Evolutionary conservation across 2,888 invertebrate species (phyloP), one percentile per base, ranked within the genome.

Genomic region (Amblyteles armatorius): DNA sequence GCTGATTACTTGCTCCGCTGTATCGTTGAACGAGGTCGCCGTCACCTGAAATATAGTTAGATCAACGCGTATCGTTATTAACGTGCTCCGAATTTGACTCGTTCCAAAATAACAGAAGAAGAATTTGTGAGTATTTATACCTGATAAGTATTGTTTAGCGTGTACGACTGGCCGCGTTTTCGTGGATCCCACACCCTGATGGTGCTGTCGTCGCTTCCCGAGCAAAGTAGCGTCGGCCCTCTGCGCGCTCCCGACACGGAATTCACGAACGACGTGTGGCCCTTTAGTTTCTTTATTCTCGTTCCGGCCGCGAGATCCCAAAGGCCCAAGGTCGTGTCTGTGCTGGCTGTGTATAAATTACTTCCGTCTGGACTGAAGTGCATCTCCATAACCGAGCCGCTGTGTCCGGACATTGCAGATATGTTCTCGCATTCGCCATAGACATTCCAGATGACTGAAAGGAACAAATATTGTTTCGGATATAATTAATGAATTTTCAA

Each of bases 371-470:
- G 96, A 1, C 97, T 97, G 92, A 98, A 98, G 92, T 97, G 97
- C 11, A 99, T 94, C 93, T 99, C 99, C 96, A 99, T 97, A 1
- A 99, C 95, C 1, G 99, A 98, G 0, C 99, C 99, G 0, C 97
- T 97, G 94, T 99, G 99, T 0, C 99, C 99, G 22, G 96, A 96
- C 96, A 99, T 96, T 26, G 97, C 96, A 90, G 98, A 97, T 87
- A 99, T 96, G 93, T 99, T 99, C 91, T 99, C 99, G 94, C 99
- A 99, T 93, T 99, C 99, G 0, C 98, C 99, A 92, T 98, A 99
- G 0, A 99, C 98, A 93, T 97, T 98, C 99, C 99, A 99, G 87
- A 99, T 94, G 94, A 96, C 97, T 97, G 72, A 63, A 63, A 29
- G 1, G 9, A 19, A 16, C 1, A 0, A 22, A 44, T 11, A 22